Conservation (phyloP, 2,797 vertebrate genomes). For the Orestias chungarensis region DNA sequence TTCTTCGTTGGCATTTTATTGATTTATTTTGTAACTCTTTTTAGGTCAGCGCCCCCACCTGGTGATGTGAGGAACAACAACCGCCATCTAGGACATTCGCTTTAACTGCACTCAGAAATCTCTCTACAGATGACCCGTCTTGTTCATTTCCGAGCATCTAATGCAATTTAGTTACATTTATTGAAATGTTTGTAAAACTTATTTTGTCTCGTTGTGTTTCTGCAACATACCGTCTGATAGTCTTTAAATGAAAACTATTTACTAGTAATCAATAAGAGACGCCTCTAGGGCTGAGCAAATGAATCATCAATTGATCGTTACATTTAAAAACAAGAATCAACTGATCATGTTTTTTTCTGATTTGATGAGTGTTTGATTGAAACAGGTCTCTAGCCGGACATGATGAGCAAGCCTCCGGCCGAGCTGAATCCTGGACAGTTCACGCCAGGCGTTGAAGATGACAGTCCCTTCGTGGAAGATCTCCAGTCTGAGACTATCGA, state of each 20-base stretch:
- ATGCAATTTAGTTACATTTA: background rate
- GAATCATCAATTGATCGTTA: too few species aligned
- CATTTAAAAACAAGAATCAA: background rate
- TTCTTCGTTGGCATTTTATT: background rate
- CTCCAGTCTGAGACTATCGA: background rate
- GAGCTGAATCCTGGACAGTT: background rate
- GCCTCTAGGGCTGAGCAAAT: too few species aligned
- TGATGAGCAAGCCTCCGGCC: slow-evolving; percentile 5
- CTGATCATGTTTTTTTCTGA: background rate
- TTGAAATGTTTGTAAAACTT: background rate
- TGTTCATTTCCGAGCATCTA: too few species aligned
- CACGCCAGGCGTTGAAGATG: background rate
- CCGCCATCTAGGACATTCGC: too few species aligned
- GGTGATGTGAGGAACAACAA: too few species aligned
- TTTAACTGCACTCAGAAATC: background rate
- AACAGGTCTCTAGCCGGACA: background rate
- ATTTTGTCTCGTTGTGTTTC: too few species aligned
- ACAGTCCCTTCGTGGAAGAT: background rate
- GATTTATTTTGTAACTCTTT: background rate
- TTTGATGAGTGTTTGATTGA: background rate
- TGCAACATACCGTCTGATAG: too few species aligned
- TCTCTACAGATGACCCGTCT: background rate
- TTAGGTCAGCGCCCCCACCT: background rate
- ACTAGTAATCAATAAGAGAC: too few species aligned
- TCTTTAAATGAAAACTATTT: too few species aligned